phyloP scores from a whole-genome alignment of 2,888 invertebrate species.

The Drosophila dives region DNA sequence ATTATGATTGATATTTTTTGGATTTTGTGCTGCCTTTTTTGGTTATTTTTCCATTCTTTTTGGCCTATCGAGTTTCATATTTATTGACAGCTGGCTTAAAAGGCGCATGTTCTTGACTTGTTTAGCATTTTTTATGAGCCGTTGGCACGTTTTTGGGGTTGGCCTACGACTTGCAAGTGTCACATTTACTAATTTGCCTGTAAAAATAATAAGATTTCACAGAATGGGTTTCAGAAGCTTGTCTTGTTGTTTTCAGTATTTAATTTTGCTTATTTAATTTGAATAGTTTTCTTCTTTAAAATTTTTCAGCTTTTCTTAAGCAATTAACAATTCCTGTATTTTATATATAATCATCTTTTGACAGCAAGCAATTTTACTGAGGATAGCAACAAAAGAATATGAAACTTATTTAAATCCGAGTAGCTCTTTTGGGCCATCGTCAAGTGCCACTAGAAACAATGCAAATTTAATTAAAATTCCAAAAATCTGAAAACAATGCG shows the following conservation, averaged over 20 bases:
- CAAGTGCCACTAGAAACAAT: constrained; percentile 74
- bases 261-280: neutral
- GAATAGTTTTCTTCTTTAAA: neutral
- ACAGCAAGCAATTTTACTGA: constrained; percentile 49
- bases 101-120: constrained; percentile 66
- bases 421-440: constrained; percentile 50
- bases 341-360: constrained; percentile 27
- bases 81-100: constrained; percentile 69
- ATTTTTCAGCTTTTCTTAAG: neutral
- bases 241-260: neutral
- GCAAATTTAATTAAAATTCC: constrained; percentile 76
- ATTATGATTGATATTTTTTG: constrained; percentile 72
- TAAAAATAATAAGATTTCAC: constrained; percentile 50
- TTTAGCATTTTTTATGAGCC: constrained; percentile 70
- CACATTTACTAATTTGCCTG: constrained; percentile 62
- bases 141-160: constrained; percentile 31
- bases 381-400: constrained; percentile 58
- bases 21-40: constrained; percentile 20
- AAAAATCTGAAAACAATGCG: constrained; percentile 73
- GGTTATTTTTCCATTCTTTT: constrained; percentile 4
- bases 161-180: constrained; percentile 42
- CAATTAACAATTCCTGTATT: constrained; percentile 23
- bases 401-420: constrained; percentile 67
- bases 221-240: constrained; percentile 13
- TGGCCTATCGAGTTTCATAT: constrained; percentile 59